Conservation (phyloP, 2,888 invertebrate genomes). For the Scrobipalpa costella region DNA sequence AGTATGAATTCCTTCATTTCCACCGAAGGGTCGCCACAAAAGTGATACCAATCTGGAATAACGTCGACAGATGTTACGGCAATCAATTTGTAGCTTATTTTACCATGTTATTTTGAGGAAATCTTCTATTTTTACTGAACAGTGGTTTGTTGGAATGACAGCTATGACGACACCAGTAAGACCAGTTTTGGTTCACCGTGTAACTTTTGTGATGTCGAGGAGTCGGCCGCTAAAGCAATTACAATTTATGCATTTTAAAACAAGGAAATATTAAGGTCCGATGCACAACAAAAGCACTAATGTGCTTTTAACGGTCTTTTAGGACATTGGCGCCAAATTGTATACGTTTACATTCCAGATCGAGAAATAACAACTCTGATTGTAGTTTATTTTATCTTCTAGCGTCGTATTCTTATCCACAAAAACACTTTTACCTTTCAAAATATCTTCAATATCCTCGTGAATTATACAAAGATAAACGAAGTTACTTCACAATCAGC, state of each 20-base stretch:
- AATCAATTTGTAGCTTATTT: conserved; percentile 17
- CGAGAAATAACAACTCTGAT: conserved; percentile 1
- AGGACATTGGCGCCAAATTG: conserved; percentile 79
- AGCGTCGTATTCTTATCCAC: background rate
- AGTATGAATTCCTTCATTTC: conserved; percentile 68
- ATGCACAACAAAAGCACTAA: conserved; percentile 16
- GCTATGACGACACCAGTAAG: conserved; percentile 75
- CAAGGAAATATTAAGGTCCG: conserved; percentile 25
- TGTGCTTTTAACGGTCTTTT: conserved; percentile 66
- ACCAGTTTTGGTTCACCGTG: conserved; percentile 69
- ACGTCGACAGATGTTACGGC: conserved; percentile 21
- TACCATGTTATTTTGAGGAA: conserved; percentile 24
- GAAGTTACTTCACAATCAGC: conserved; percentile 54
- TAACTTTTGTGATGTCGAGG: conserved; percentile 44
- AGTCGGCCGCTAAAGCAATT: conserved; percentile 32
- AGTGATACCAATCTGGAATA: conserved; percentile 56
- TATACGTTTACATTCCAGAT: conserved; percentile 69
- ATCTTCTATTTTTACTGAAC: conserved; percentile 33
- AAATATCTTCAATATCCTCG: conserved; percentile 50
- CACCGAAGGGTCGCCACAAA: conserved; percentile 48
- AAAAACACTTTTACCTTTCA: conserved; percentile 39
- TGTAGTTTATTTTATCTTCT: background rate
- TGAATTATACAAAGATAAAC: conserved; percentile 41
- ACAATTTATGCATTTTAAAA: conserved; percentile 24
- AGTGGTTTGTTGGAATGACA: conserved; percentile 60